Base-by-base conservation (phyloP, 2,888 invertebrate genomes). In the Pyrocoelia pectoralis region DNA sequence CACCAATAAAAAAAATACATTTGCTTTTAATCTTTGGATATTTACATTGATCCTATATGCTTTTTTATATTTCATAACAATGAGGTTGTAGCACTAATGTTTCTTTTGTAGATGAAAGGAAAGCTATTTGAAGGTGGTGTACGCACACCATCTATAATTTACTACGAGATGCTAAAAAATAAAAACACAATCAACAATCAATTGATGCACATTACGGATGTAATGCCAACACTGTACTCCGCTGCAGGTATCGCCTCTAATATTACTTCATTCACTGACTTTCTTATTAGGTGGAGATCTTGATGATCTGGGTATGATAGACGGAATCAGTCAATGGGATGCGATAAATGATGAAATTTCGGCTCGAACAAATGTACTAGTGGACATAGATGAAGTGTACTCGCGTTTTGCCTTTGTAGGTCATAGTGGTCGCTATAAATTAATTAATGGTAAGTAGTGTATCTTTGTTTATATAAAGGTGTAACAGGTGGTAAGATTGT, bases 71-170 rank as follows among this genome's bases (percentile, higher is more conserved):
- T n/a, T n/a, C n/a, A n/a, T n/a, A n/a, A n/a, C n/a, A n/a, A n/a
- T n/a, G n/a, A n/a, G n/a, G n/a, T n/a, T n/a, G n/a, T n/a, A n/a
- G n/a, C n/a, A n/a, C n/a, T n/a, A n/a, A n/a, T n/a, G n/a, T n/a
- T n/a, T n/a, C n/a, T n/a, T n/a, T n/a, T n/a, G n/a, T n/a, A 70
- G 88, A 84, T 87, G 77, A 95, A 95, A 78, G 83, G 86, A 71
- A 88, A 91, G 0, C 83, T 92, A 0, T 94, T 90, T 87, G 95
- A 96, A 80, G 96, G 96, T 6, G 94, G 87, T 0, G 85, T 93
- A 0, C 84, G 93, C 55, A 90, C 89, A 0, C 86, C 87, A 0
- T 91, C 90, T 0, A 87, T 90, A 50, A 82, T 94, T 51, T 94
- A 91, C 88, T 89, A 88, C 71, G 87, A 91, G 0, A 66, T 81